These are phyloP conservation scores for Glaucomys volans DNA, from an alignment of 2,113 vertebrate genomes.

Conservation along the genomic window DNA sequence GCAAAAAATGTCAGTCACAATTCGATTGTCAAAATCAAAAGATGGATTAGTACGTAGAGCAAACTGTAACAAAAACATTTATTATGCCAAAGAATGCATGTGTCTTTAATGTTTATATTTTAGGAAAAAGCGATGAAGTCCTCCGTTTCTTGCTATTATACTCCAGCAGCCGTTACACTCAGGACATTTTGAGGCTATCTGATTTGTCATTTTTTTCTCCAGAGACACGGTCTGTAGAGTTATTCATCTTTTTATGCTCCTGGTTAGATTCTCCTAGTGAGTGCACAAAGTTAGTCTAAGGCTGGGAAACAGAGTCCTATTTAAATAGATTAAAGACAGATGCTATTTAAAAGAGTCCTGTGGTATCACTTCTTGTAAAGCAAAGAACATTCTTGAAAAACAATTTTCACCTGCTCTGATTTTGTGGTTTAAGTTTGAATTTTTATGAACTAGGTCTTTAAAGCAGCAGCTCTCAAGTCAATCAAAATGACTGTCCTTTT, in stretches of 20 bases:
- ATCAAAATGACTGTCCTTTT: neutral
- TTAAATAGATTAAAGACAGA: constrained; percentile 1
- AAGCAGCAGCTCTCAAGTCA: neutral
- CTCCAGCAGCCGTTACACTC: neutral
- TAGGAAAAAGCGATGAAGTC: neutral
- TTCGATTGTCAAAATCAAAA: constrained; percentile 5
- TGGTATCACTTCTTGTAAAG: neutral
- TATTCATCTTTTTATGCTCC: neutral
- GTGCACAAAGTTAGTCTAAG: neutral
- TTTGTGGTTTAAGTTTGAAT: constrained; percentile 16
- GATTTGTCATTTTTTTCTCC: neutral
- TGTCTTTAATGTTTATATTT: neutral
- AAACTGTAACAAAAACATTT: constrained; percentile 32
- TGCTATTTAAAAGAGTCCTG: neutral
- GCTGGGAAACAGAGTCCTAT: neutral
- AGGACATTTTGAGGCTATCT: constrained; percentile 31
- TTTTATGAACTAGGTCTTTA: constrained; percentile 22
- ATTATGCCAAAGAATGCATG: neutral
- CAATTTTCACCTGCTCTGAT: neutral
- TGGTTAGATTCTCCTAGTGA: neutral
- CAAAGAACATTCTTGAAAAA: neutral
- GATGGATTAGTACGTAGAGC: neutral
- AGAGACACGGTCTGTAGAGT: neutral
- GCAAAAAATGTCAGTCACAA: constrained; percentile 43
- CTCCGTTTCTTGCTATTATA: neutral